Percentiles rank a stretch among this genome's conserved stretches.
phyloP scores from a whole-genome alignment of 2,888 invertebrate species.

The Acrobasis consociella region DNA sequence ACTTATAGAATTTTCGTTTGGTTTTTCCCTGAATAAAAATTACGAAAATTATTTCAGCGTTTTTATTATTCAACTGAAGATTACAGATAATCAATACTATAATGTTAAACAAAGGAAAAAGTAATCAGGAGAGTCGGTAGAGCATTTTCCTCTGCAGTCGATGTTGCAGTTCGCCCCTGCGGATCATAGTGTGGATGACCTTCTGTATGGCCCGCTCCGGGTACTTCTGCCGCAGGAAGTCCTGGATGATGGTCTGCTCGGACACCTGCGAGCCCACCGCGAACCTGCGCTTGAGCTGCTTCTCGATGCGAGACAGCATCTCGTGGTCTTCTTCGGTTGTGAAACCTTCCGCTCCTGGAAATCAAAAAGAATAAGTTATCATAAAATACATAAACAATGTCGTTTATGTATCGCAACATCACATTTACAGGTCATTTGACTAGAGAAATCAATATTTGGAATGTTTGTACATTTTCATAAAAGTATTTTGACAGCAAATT shows the following conservation, averaged over 20 bases:
- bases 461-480: too few relatives aligned
- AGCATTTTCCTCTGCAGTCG: slow-evolving; percentile 98
- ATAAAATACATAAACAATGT: neutral
- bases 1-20: slow-evolving; percentile 17
- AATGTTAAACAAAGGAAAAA: slow-evolving; percentile 1
- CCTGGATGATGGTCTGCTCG: slow-evolving; percentile 95
- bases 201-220: slow-evolving; percentile 93
- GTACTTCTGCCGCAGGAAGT: slow-evolving; percentile 92
- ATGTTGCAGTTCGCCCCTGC: slow-evolving; percentile 97
- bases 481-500: too few relatives aligned
- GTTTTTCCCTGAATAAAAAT: slow-evolving; percentile 15
- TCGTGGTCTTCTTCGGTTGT: slow-evolving; percentile 97
- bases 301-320: slow-evolving; percentile 93
- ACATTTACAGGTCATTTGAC: too few relatives aligned
- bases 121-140: slow-evolving; percentile 22
- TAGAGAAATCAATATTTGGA: too few relatives aligned
- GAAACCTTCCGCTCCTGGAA: slow-evolving; percentile 97
- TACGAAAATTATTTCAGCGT: neutral
- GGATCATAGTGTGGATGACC: slow-evolving; percentile 96
- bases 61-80: slow-evolving; percentile 7
- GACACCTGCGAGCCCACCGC: slow-evolving; percentile 98
- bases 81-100: slow-evolving; percentile 21
- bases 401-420: too few relatives aligned
- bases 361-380: neutral
- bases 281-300: slow-evolving; percentile 96